These are phyloP conservation scores for Pomacea maculata DNA, from an alignment of 1,140 invertebrate species.

Conservation along the genomic window DNA sequence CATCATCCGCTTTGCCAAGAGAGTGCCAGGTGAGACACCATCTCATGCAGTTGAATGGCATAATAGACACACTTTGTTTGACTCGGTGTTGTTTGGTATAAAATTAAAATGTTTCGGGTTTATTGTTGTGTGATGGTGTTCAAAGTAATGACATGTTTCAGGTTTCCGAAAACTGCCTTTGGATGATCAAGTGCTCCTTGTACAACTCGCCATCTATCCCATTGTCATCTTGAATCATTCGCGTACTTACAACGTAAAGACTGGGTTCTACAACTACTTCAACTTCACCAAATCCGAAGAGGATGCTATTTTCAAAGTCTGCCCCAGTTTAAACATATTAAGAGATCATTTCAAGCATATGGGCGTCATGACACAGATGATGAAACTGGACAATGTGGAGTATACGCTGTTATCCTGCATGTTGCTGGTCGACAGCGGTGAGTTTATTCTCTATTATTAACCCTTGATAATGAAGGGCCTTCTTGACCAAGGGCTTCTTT, in stretches of 20 bases:
- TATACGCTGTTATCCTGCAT: conserved; percentile 43
- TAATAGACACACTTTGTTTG: too few relatives aligned
- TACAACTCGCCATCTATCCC: conserved; percentile 46
- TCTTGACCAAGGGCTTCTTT: neutral
- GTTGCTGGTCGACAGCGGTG: conserved; percentile 41
- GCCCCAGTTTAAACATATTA: conserved; percentile 40
- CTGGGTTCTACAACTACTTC: conserved; percentile 50
- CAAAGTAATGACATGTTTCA: conserved; percentile 21
- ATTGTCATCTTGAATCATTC: conserved; percentile 44
- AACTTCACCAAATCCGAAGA: conserved; percentile 42
- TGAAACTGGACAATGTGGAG: conserved; percentile 40
- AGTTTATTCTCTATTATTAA: conserved; percentile 17
- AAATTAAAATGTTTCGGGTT: too few relatives aligned
- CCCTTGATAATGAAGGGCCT: neutral
- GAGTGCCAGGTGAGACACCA: conserved; percentile 38
- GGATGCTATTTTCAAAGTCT: conserved; percentile 35
- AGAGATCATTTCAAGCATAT: conserved; percentile 42
- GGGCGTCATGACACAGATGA: conserved; percentile 41
- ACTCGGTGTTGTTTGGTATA: too few relatives aligned
- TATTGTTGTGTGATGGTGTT: too few relatives aligned
- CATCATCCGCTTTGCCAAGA: conserved; percentile 45
- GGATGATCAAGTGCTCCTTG: conserved; percentile 44
- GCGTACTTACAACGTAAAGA: conserved; percentile 39
- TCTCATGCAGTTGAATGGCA: neutral
- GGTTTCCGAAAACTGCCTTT: conserved; percentile 44